Evolutionary conservation across 2,113 vertebrate species (phyloP), one percentile per base, ranked within the genome.

Genomic region (Butorides virescens): DNA sequence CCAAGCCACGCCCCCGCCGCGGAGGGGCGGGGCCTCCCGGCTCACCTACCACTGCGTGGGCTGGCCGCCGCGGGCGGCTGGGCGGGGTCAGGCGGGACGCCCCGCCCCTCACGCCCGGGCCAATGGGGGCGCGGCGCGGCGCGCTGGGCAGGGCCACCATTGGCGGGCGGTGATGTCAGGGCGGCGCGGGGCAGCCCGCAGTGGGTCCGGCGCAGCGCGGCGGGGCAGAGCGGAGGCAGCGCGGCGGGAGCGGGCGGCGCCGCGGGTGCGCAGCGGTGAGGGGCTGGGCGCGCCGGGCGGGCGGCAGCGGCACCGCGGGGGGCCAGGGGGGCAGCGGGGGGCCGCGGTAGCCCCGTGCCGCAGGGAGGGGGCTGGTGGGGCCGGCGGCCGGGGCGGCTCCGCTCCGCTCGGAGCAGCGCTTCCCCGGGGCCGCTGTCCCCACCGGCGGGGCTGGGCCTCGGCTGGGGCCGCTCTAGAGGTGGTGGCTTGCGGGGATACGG

Each of bases 131-230:
- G 19, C 16, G 8, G 62, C 65, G 5, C 53, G 39, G 50, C 20
- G 39, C 26, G 13, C 59, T 21, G 61, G 78, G 70, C 72, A 34
- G 70, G 26, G 68, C 32, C 27, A 6, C 29, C 17, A 96, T 94
- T 95, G 95, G 96, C 49, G 23, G 49, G 37, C 22, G 56, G 70
- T 85, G 94, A 78, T 86, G 95, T 96, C 95, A 95, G 55, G 59
- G 61, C 32, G 70, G 68, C 2, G 53, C 72, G 32, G 62, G 65
- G 55, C 29, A 53, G 42, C 55, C 39, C 25, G 47, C 70, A 62
- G 91, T 34, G 75, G 50, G 34, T 26, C 55, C 21, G 56, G 39
- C 66, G 61, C 76, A 29, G 68, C 68, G 65, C 53, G 79, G 83
- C 20, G 27, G 44, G 22, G 73, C 53, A 14, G 79, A 27, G 53